Percentiles rank a stretch among this genome's conserved stretches.
Evolutionary conservation across 2,797 vertebrate species (phyloP).

Genomic region (Bufotes viridis): DNA sequence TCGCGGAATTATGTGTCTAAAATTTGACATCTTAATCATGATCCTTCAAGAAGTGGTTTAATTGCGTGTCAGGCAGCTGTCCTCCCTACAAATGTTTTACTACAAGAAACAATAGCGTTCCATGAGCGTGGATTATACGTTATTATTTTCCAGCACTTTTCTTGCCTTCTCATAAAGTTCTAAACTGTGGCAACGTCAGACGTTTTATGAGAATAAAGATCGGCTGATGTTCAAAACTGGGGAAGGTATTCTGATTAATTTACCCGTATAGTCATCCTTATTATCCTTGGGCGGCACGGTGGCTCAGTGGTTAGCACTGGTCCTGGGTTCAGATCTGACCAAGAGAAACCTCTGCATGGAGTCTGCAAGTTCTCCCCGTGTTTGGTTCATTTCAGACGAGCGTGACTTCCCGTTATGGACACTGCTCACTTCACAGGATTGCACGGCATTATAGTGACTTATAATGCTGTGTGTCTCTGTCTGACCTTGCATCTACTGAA

Average conservation of each 20-base stretch:
- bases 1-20: background rate
- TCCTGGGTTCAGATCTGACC: no score
- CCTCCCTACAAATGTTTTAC: background rate
- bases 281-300: background rate
- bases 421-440: no score
- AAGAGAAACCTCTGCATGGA: no score
- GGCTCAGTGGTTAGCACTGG: no score
- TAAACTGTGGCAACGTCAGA: background rate
- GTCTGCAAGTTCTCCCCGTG: no score
- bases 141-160: conserved; percentile 6
- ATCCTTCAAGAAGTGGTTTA: conserved; percentile 26
- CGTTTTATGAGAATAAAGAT: background rate
- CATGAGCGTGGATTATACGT: background rate
- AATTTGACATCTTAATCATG: conserved; percentile 31
- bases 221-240: background rate
- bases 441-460: no score
- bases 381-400: no score
- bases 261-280: background rate
- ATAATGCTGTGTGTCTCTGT: no score
- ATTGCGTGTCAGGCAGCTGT: background rate
- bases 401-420: no score
- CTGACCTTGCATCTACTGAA: no score
- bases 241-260: background rate
- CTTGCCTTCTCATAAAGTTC: background rate
- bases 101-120: conserved; percentile 5